A percentile compares a stretch with the other conserved stretches of the same genome.
Conservation (phyloP, 2,113 vertebrate species). For the Pelvicachromis taeniatus region DNA sequence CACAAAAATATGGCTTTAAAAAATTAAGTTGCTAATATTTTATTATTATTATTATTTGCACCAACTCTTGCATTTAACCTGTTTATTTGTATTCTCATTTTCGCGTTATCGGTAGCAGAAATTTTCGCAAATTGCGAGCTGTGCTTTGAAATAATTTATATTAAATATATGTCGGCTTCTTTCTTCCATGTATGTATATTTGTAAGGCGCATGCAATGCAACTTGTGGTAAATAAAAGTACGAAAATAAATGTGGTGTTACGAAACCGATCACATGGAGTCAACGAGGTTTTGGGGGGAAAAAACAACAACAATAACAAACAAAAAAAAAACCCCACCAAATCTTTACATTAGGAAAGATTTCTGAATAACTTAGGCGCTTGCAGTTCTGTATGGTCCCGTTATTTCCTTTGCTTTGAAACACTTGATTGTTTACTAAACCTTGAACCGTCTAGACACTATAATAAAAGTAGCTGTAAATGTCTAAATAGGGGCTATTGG, state of each 20-base stretch:
- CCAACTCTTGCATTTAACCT: slow-evolving; percentile 19
- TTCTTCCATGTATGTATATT: slow-evolving; percentile 58
- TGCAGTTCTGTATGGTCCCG: slow-evolving; percentile 14
- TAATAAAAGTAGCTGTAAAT: slow-evolving; percentile 96
- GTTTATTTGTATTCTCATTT: slow-evolving; percentile 57
- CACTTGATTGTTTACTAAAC: slow-evolving; percentile 95
- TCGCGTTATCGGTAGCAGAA: slow-evolving; percentile 6
- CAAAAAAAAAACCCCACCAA: background rate
- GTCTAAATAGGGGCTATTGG: slow-evolving; percentile 98
- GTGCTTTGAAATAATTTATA: slow-evolving; percentile 52
- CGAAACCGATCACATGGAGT: slow-evolving; percentile 16
- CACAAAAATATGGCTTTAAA: background rate
- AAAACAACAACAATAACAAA: background rate
- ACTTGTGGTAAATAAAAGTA: slow-evolving; percentile 67
- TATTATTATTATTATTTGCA: background rate
- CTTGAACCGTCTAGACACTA: slow-evolving; percentile 99
- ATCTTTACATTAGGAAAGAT: background rate
- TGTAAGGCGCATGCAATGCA: slow-evolving; percentile 71
- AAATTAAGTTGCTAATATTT: background rate
- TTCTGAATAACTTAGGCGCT: slow-evolving; percentile 2
- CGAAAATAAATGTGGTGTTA: slow-evolving; percentile 23
- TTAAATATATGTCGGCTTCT: slow-evolving; percentile 33
- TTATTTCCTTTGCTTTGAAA: slow-evolving; percentile 74
- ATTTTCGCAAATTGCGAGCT: slow-evolving; percentile 4
- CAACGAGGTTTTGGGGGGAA: background rate